phyloP scores from a whole-genome alignment of 1,140 invertebrate genomes.

The Formica selysi region DNA sequence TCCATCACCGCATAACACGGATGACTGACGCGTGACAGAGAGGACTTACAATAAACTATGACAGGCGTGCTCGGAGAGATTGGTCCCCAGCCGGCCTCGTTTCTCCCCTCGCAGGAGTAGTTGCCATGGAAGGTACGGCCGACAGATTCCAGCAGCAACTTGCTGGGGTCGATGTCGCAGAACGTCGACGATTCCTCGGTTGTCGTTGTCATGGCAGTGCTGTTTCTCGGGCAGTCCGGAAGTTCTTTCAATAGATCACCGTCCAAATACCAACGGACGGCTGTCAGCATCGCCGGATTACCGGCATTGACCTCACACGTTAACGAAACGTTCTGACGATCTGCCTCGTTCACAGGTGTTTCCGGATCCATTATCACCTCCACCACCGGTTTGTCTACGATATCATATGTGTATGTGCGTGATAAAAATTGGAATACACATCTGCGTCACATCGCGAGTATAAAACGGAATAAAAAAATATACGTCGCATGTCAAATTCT shows the following conservation, averaged over 20 bases:
- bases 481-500: background rate
- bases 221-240: conserved; percentile 91
- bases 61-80: conserved; percentile 91
- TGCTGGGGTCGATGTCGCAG: conserved; percentile 94
- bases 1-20: conserved; percentile 3
- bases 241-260: conserved; percentile 94
- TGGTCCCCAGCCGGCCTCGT: conserved; percentile 94
- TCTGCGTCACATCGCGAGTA: background rate
- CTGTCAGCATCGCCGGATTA: conserved; percentile 89
- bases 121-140: conserved; percentile 95
- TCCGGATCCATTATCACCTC: conserved; percentile 92
- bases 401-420: background rate
- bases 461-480: background rate
- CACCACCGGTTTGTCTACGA: conserved; percentile 91
- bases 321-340: conserved; percentile 93
- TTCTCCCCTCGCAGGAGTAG: conserved; percentile 95
- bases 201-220: conserved; percentile 76
- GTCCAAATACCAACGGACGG: conserved; percentile 94
- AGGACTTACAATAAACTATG: conserved; percentile 91
- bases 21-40: conserved; percentile 46
- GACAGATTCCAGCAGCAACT: conserved; percentile 93
- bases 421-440: conserved; percentile 38
- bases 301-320: conserved; percentile 92
- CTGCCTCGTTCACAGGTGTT: conserved; percentile 92
- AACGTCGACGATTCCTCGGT: conserved; percentile 86